phyloP scores from a whole-genome alignment of 2,888 invertebrate species.

The Caenorhabditis sp. region DNA sequence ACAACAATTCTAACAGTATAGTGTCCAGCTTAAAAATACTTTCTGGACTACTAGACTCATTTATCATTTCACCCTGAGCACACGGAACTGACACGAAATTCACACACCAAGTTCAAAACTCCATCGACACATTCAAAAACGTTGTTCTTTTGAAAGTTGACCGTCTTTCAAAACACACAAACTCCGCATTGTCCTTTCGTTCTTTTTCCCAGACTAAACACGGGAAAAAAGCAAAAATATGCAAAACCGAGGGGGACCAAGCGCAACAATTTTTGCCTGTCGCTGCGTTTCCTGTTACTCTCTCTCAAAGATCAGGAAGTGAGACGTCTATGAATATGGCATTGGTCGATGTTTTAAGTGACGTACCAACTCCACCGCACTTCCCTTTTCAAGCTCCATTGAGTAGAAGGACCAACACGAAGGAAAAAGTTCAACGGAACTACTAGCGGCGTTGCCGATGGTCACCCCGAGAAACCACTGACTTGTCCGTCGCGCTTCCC shows the following conservation, averaged over 20 bases:
- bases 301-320: slow-evolving; percentile 4
- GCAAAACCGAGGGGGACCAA: slow-evolving; percentile 2
- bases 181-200: background rate
- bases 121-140: no score
- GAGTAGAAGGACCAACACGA: slow-evolving; percentile 25
- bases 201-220: background rate
- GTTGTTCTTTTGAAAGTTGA: background rate
- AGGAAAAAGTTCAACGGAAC: slow-evolving; percentile 4
- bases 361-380: slow-evolving; percentile 45
- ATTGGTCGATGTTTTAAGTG: slow-evolving; percentile 40
- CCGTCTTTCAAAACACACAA: background rate
- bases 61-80: no score
- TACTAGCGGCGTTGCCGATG: slow-evolving; percentile 20
- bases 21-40: no score
- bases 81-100: no score
- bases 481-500: background rate
- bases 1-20: no score
- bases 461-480: slow-evolving; percentile 13
- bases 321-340: slow-evolving; percentile 33
- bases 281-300: background rate
- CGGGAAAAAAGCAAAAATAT: background rate
- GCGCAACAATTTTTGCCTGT: background rate
- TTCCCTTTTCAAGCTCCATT: slow-evolving; percentile 45
- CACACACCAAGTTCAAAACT: no score
- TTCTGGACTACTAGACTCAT: no score